Evolutionary conservation across 2,797 vertebrate genomes (phyloP).

Genomic region (Erethizon dorsatum): DNA sequence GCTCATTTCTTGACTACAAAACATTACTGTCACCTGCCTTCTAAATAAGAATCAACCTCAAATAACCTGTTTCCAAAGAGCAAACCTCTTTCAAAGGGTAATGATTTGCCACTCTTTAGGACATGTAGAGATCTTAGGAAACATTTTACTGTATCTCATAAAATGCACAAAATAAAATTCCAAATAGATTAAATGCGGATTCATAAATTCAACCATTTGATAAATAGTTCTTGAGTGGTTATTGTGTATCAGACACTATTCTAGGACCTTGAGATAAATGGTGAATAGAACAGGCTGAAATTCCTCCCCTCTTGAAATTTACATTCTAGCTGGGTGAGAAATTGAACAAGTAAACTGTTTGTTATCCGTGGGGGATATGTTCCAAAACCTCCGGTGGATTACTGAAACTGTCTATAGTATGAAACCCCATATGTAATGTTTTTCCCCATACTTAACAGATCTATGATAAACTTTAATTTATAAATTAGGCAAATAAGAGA

Average conservation of each 20-base stretch:
- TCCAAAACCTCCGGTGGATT: not conserved
- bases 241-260: not conserved
- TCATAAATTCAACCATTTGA: slow-evolving; percentile 52
- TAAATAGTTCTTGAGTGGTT: not conserved
- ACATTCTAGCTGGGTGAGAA: not conserved
- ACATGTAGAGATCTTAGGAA: not conserved
- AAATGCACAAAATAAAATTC: slow-evolving; percentile 27
- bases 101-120: not conserved
- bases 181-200: slow-evolving; percentile 35
- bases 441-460: not conserved
- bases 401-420: not conserved
- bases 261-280: slow-evolving; percentile 27
- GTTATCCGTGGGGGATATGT: not conserved
- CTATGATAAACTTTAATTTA: not conserved
- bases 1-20: slow-evolving; percentile 25
- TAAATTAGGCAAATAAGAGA: not conserved
- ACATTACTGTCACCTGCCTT: not conserved
- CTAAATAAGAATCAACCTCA: slow-evolving; percentile 48
- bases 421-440: not conserved
- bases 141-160: not conserved
- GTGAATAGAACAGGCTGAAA: not conserved
- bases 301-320: slow-evolving; percentile 22
- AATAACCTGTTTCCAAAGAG: slow-evolving; percentile 48
- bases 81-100: slow-evolving; percentile 2
- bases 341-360: not conserved